Conservation (phyloP, 2,797 vertebrate genomes). For the Enteromius paludinosus region DNA sequence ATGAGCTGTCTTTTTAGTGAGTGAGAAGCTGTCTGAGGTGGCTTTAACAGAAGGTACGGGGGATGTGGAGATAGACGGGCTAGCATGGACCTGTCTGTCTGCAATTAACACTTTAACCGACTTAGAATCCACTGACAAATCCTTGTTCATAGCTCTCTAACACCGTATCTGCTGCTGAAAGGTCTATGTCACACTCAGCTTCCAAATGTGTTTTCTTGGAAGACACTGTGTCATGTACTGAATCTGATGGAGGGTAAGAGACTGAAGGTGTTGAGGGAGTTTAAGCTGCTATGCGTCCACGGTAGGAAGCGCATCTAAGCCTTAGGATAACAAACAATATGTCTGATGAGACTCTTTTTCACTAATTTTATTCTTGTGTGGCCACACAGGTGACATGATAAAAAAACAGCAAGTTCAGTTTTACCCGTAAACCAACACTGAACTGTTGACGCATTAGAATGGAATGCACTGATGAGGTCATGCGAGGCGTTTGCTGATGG, state of each 20-base stretch:
- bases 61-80: conserved; percentile 69
- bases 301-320: conserved; percentile 27
- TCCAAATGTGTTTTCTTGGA: conserved; percentile 38
- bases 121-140: conserved; percentile 58
- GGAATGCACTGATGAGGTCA: conserved; percentile 17
- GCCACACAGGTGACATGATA: not conserved
- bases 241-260: conserved; percentile 1
- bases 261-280: conserved; percentile 36
- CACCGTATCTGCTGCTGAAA: conserved; percentile 39
- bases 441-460: conserved; percentile 10
- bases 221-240: conserved; percentile 32
- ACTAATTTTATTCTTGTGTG: not conserved
- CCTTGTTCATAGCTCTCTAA: conserved; percentile 5
- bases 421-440: conserved; percentile 7
- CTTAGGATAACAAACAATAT: conserved; percentile 37
- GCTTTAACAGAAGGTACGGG: conserved; percentile 75
- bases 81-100: conserved; percentile 73
- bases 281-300: conserved; percentile 26
- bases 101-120: conserved; percentile 74
- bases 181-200: conserved; percentile 41
- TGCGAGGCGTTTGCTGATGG: not conserved
- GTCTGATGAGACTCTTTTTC: not conserved
- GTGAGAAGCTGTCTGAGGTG: not conserved
- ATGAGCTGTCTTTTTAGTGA: not conserved
- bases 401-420: conserved; percentile 3